Conservation (phyloP, 2,888 invertebrate genomes). For the Carcina quercana region DNA sequence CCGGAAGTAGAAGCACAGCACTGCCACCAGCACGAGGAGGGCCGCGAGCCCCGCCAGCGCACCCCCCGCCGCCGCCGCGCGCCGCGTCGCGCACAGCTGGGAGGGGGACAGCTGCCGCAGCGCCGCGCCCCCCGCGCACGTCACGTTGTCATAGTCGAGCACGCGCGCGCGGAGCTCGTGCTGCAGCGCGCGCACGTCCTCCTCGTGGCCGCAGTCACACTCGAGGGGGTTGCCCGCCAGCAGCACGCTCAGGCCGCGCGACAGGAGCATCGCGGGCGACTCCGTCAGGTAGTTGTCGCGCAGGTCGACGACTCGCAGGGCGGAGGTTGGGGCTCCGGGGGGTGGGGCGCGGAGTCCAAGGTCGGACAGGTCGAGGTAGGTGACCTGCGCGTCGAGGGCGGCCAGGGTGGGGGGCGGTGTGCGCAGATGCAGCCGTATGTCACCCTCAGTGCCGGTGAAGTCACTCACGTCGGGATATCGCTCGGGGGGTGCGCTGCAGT, state of each 20-base stretch:
- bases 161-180: background rate
- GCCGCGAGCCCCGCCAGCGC: constrained; percentile 6
- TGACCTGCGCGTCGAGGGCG: too few relatives aligned
- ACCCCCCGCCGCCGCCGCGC: constrained; percentile 21
- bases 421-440: too few relatives aligned
- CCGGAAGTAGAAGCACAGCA: constrained; percentile 15
- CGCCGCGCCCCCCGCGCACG: constrained; percentile 16
- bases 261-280: too few relatives aligned
- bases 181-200: constrained; percentile 3
- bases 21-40: background rate
- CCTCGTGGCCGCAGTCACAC: constrained; percentile 20
- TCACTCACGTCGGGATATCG: too few relatives aligned
- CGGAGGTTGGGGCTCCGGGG: too few relatives aligned
- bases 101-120: constrained; percentile 1
- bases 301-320: too few relatives aligned
- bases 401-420: too few relatives aligned
- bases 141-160: constrained; percentile 16
- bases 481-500: too few relatives aligned
- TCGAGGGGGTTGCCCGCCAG: constrained; percentile 20
- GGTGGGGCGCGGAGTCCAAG: too few relatives aligned
- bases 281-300: too few relatives aligned
- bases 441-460: too few relatives aligned
- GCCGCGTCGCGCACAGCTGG: constrained; percentile 8
- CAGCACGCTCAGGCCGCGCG: background rate
- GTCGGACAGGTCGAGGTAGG: too few relatives aligned